Evolutionary conservation across 1,140 invertebrate genomes (phyloP).

Genomic region (Drosophila saltans): DNA sequence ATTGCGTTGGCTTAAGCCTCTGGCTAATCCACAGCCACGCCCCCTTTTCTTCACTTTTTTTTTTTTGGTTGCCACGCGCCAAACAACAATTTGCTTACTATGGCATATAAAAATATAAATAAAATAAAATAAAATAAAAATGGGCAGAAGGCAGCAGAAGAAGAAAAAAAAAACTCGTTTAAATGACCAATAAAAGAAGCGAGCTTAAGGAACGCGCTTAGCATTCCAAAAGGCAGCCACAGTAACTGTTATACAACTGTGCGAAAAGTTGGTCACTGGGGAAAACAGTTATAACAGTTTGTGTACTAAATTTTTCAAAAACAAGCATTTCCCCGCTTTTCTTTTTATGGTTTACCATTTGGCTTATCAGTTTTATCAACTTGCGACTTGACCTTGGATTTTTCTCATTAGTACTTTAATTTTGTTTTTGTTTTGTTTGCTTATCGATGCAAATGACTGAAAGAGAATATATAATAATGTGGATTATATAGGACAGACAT

Average conservation of each 20-base stretch:
- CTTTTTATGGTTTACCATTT: background rate
- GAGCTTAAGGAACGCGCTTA: constrained; percentile 9
- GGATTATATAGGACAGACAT: constrained; percentile 1
- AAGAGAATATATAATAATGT: constrained; percentile 8
- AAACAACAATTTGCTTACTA: constrained; percentile 13
- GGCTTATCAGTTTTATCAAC: constrained; percentile 8
- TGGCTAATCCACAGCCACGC: constrained; percentile 7
- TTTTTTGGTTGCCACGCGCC: background rate
- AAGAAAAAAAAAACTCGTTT: constrained; percentile 3
- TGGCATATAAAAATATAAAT: constrained; percentile 11
- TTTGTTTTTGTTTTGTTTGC: background rate
- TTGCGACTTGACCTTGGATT: constrained; percentile 7
- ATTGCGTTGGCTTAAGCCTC: constrained; percentile 1
- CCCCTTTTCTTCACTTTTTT: background rate
- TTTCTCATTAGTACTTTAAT: constrained; percentile 11
- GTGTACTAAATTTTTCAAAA: background rate
- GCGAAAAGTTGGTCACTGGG: background rate
- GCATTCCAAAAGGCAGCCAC: background rate
- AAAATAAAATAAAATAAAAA: constrained; percentile 15
- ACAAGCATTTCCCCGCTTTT: background rate
- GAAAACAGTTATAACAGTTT: background rate
- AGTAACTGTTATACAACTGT: background rate
- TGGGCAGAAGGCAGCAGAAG: background rate
- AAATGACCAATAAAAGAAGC: constrained; percentile 14
- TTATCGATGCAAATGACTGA: constrained; percentile 5